A percentile compares a stretch with the other conserved stretches of the same genome.
These are phyloP conservation scores for Drosophila flavopinicola DNA, from an alignment of 2,888 invertebrate species.

Conservation along the genomic window DNA sequence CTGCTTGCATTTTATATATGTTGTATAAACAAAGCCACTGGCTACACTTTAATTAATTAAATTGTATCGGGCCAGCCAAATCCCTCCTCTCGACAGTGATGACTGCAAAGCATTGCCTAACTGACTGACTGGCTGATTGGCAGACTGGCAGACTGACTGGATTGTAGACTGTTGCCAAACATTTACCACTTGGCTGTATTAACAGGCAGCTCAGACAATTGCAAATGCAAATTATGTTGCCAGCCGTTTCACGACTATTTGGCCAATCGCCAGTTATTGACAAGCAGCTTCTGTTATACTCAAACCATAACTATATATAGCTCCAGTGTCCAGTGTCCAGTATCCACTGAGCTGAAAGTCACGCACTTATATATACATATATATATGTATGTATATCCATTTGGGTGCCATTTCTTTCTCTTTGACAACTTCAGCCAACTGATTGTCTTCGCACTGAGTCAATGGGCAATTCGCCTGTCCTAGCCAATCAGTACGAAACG, in stretches of 20 bases:
- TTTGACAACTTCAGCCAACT: slow-evolving; percentile 39
- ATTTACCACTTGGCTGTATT: slow-evolving; percentile 35
- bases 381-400: slow-evolving; percentile 10
- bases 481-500: slow-evolving; percentile 28
- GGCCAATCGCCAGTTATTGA: slow-evolving; percentile 24
- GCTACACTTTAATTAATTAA: slow-evolving; percentile 65
- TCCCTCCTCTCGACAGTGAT: not conserved
- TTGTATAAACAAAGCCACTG: slow-evolving; percentile 37
- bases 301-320: not conserved
- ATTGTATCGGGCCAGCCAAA: slow-evolving; percentile 30
- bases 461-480: slow-evolving; percentile 31
- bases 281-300: slow-evolving; percentile 1
- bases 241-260: slow-evolving; percentile 22
- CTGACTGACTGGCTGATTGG: not conserved
- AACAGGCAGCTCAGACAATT: slow-evolving; percentile 38
- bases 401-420: slow-evolving; percentile 35
- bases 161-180: slow-evolving; percentile 32
- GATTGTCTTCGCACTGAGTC: slow-evolving; percentile 54
- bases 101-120: not conserved
- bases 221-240: slow-evolving; percentile 53
- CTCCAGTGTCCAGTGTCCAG: too few species aligned
- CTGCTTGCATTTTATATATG: slow-evolving; percentile 20
- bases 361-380: slow-evolving; percentile 47
- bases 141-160: slow-evolving; percentile 7
- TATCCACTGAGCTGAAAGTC: slow-evolving; percentile 49